Conservation (phyloP, 2,888 invertebrate species). For the Polyploca ridens region DNA sequence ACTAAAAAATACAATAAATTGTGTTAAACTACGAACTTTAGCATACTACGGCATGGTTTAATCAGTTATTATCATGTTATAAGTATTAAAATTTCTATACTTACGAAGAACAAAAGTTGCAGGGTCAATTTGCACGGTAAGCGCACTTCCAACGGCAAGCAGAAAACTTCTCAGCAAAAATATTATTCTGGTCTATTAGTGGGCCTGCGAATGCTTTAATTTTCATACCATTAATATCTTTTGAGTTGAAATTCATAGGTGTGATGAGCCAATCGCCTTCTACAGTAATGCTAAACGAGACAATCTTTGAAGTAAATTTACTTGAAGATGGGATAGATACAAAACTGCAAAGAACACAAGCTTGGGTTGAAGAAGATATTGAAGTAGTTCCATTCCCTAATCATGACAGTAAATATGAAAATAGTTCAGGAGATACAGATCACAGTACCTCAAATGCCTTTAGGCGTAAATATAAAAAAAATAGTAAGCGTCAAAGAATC, state of each 20-base stretch:
- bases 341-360: constrained; percentile 52
- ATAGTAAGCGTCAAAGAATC: constrained; percentile 33
- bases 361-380: constrained; percentile 57
- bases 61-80: no score
- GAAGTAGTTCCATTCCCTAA: constrained; percentile 40
- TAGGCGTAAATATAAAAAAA: constrained; percentile 39
- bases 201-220: neutral
- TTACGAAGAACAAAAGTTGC: no score
- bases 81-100: no score
- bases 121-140: no score
- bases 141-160: no score
- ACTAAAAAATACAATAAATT: no score
- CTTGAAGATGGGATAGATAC: constrained; percentile 27
- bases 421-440: constrained; percentile 48
- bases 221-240: neutral
- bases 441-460: constrained; percentile 33
- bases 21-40: no score
- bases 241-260: neutral
- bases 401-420: constrained; percentile 32
- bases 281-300: constrained; percentile 23
- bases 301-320: constrained; percentile 16
- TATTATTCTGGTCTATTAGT: no score
- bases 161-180: no score
- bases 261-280: constrained; percentile 17
- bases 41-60: no score